Conservation (phyloP, 2,113 vertebrate species). For the Panthera tigris region DNA sequence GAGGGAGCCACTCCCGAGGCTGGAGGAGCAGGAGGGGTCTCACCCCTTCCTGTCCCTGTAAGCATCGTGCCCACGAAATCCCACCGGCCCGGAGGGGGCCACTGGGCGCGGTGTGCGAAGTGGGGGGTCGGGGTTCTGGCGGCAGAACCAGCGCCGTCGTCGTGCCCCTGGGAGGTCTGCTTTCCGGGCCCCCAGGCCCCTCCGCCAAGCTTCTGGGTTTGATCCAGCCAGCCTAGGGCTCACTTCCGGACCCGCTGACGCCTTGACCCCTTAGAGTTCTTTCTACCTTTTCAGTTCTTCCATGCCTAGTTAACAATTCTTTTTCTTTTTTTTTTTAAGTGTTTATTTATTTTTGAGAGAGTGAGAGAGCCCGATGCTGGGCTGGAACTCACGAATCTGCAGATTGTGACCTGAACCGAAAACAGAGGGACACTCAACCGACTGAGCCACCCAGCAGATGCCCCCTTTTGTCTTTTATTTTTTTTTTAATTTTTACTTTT, state of each 20-base stretch:
- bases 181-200: not conserved
- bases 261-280: too few relatives aligned
- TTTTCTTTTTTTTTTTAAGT: not conserved
- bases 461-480: too few relatives aligned
- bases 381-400: too few relatives aligned
- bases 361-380: too few relatives aligned
- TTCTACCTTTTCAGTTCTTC: not conserved
- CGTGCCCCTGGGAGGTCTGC: not conserved
- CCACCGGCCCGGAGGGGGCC: not conserved
- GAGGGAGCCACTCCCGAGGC: fast-evolving
- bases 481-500: too few relatives aligned
- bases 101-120: not conserved
- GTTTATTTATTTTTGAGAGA: too few relatives aligned
- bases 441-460: too few relatives aligned
- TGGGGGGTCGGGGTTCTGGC: not conserved
- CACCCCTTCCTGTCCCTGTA: not conserved
- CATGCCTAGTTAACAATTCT: not conserved
- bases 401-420: too few relatives aligned
- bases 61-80: not conserved
- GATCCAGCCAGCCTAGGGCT: too few relatives aligned
- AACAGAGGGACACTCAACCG: too few relatives aligned
- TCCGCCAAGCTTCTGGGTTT: not conserved
- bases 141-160: too few relatives aligned
- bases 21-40: not conserved
- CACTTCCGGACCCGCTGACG: not conserved